Base-by-base conservation (phyloP, 2,888 invertebrate genomes). In the Mayetiola destructor region DNA sequence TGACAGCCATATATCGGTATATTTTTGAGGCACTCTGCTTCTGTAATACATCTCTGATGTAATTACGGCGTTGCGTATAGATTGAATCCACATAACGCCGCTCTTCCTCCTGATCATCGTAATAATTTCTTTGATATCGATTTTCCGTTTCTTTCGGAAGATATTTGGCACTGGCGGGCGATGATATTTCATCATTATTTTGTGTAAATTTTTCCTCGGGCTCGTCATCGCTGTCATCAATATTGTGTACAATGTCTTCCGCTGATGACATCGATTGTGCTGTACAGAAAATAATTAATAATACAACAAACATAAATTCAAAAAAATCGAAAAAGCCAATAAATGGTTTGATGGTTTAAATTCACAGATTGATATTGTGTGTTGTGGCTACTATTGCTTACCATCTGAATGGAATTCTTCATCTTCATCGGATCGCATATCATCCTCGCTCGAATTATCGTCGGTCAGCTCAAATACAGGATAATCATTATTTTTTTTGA, bases 21-120 rank as follows among this genome's bases (percentile, higher is more conserved):
- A 48, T 10, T 48, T 48, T 48, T 27, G 48, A 48, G 48, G 48
- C 48, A 48, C 48, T 48, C 48, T 48, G 48, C 14, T 48, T 48
- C 27, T 48, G 48, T n/a, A 48, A 27, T 27, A 27, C 18, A 27
- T 9, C 1, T 48, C 18, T 48, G n/a, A 48, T 2, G 18, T 48
- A 27, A n/a, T 9, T 27, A 27, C 48, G 48, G 27, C 27, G 16
- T 6, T 48, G 20, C 3, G 12, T 40, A 21, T 10, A 18, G 39
- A 4, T 39, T n/a, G n/a, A n/a, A n/a, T n/a, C n/a, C n/a, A n/a
- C n/a, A n/a, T n/a, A n/a, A n/a, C n/a, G 16, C 36, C 12, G 39
- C 39, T 39, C 5, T 18, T 39, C 9, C 16, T 18, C 20, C 40
- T 12, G 4, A 10, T 21, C 40, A 14, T 10, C 23, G 40, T n/a